Conservation (phyloP, 35 echinoderm and acorn worm genomes). For the Stichopus chloronotus region DNA sequence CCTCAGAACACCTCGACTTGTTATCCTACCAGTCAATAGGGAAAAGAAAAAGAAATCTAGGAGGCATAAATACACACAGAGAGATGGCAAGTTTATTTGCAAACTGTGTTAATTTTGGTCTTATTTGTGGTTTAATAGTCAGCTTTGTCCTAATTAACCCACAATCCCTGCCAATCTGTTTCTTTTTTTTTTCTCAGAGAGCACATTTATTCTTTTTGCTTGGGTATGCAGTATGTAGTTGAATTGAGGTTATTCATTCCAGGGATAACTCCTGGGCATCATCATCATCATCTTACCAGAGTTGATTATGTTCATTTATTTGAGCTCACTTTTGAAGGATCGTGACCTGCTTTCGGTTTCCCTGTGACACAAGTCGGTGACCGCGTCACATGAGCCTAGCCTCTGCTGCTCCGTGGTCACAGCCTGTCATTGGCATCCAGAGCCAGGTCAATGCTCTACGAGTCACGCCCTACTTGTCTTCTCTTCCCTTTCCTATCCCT, state of each 20-base stretch:
- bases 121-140: neutral
- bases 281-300: too few species aligned
- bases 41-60: too few species aligned
- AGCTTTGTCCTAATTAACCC: neutral
- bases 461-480: constrained; percentile 44
- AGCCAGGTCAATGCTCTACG: constrained; percentile 37
- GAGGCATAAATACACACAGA: too few species aligned
- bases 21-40: too few species aligned
- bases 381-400: constrained; percentile 5
- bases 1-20: too few species aligned
- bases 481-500: neutral
- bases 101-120: neutral
- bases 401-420: constrained; percentile 21
- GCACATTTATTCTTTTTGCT: too few species aligned
- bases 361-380: constrained; percentile 2
- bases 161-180: neutral
- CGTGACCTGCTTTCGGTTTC: constrained; percentile 18
- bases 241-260: too few species aligned
- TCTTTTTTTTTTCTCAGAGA: too few species aligned
- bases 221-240: too few species aligned
- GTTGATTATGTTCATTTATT: constrained; percentile 20
- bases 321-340: neutral
- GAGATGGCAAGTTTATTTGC: too few species aligned
- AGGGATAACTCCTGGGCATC: too few species aligned
- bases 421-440: neutral